Conservation (phyloP, 2,888 invertebrate genomes). For the Chrysina gloriosa region DNA sequence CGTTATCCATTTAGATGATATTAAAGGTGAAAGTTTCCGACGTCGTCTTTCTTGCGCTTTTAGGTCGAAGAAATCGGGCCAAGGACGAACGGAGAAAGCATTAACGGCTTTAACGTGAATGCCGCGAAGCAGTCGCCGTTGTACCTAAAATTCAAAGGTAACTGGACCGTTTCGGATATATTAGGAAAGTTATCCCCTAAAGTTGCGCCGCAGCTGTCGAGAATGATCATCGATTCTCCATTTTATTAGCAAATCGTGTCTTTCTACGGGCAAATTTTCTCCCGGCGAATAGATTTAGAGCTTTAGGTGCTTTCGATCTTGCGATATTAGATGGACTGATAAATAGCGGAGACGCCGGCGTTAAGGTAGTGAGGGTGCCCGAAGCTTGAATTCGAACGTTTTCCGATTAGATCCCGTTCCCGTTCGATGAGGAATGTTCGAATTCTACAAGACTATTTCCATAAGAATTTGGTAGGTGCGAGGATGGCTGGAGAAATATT, state of each 20-base stretch:
- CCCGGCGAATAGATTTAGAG: not conserved
- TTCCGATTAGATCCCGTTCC: too few relatives aligned
- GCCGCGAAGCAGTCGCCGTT: not conserved
- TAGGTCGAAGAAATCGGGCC: slow-evolving; percentile 14
- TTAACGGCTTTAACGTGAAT: not conserved
- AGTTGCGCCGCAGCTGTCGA: slow-evolving; percentile 21
- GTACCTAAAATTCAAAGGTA: not conserved
- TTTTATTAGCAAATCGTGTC: slow-evolving; percentile 6
- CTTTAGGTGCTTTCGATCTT: not conserved
- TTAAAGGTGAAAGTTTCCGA: not conserved
- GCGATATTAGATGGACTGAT: not conserved
- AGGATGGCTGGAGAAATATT: too few relatives aligned
- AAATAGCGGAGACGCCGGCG: not conserved
- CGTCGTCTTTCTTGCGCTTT: not conserved
- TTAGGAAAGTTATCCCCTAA: slow-evolving; percentile 11
- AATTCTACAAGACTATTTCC: too few relatives aligned
- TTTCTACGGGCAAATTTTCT: not conserved
- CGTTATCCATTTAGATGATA: not conserved
- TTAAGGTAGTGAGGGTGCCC: too few relatives aligned
- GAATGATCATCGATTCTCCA: slow-evolving; percentile 19
- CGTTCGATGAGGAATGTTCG: too few relatives aligned
- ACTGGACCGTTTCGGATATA: slow-evolving; percentile 2
- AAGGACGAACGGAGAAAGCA: not conserved
- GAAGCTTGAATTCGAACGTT: too few relatives aligned
- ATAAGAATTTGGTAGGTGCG: too few relatives aligned